Evolutionary conservation across 2,888 invertebrate genomes (phyloP).

Genomic region (Busseola fusca): DNA sequence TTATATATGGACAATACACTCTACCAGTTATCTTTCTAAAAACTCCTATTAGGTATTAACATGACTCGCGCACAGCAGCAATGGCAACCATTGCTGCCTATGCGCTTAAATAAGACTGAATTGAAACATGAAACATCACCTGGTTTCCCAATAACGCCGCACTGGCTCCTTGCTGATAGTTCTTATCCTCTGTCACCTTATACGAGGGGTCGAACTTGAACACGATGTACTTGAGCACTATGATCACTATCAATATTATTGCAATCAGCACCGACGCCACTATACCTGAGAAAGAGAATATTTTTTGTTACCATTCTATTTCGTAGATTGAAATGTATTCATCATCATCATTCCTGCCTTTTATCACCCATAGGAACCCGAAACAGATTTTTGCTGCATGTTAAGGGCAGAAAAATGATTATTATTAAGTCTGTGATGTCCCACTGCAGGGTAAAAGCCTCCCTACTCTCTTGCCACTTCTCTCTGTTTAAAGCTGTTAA

Average conservation of each 20-base stretch:
- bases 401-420: background rate
- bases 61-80: too few relatives aligned
- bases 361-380: background rate
- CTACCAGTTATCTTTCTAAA: background rate
- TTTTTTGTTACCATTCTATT: background rate
- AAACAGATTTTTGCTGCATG: background rate
- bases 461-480: background rate
- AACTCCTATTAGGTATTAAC: background rate
- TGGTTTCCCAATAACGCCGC: conserved; percentile 92
- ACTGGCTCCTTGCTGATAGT: conserved; percentile 93
- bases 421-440: background rate
- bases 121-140: conserved; percentile 67
- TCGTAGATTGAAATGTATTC: background rate
- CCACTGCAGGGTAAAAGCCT: background rate
- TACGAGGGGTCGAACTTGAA: conserved; percentile 96
- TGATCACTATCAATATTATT: conserved; percentile 95
- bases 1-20: background rate
- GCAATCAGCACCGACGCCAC: conserved; percentile 97
- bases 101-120: background rate
- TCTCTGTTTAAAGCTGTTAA: background rate
- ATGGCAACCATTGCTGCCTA: background rate
- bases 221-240: conserved; percentile 95
- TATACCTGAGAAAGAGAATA: conserved; percentile 86
- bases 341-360: background rate
- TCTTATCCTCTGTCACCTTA: conserved; percentile 96